These are phyloP conservation scores for Phoebastria nigripes DNA, from an alignment of 2,797 vertebrate genomes.

Conservation along the genomic window DNA sequence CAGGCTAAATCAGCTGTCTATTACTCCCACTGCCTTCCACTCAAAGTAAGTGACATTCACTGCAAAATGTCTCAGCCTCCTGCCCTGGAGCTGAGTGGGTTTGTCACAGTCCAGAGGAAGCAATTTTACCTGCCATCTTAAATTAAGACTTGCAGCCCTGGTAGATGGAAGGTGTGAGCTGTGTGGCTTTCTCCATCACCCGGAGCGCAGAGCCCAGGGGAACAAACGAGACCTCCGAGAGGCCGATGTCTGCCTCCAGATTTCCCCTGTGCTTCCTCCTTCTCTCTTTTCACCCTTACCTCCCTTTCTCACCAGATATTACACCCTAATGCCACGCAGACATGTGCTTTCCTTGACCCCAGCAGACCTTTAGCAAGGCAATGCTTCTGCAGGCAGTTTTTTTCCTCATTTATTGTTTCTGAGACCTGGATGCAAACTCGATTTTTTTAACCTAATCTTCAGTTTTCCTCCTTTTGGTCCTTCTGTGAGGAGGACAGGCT, in stretches of 20 bases:
- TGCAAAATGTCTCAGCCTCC: neutral
- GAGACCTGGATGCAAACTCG: neutral
- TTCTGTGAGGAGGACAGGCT: neutral
- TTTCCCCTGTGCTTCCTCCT: neutral
- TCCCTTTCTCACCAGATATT: neutral
- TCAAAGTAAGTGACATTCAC: neutral
- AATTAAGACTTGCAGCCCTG: neutral
- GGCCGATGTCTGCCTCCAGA: neutral
- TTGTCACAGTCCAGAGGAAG: neutral
- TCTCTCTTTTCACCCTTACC: neutral
- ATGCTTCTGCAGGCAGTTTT: neutral
- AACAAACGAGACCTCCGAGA: neutral
- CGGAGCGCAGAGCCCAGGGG: rapidly evolving
- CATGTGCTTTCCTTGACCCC: neutral
- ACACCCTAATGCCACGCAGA: rapidly evolving
- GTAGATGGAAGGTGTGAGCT: neutral
- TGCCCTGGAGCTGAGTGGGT: neutral
- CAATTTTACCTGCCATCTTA: neutral
- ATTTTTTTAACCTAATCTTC: neutral
- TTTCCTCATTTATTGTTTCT: neutral
- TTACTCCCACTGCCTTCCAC: neutral
- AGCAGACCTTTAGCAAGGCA: neutral
- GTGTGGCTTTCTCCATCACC: neutral
- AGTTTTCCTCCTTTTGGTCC: neutral
- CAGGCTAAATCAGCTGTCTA: neutral